Conservation (phyloP, 2,797 vertebrate genomes). For the Pyrrhura leucotis region DNA sequence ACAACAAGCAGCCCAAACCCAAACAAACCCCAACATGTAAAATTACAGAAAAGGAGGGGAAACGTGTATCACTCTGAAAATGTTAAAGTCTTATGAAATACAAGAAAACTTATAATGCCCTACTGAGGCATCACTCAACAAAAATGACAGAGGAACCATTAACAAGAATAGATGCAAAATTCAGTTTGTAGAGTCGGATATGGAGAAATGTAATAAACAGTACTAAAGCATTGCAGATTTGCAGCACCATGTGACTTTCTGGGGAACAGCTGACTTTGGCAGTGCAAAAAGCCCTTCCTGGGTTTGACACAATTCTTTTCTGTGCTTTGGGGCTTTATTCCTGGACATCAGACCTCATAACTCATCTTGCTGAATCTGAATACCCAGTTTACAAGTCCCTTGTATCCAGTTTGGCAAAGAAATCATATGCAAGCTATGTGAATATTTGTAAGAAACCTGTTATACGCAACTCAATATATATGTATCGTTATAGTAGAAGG, state of each 20-base stretch:
- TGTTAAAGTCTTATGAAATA: not conserved
- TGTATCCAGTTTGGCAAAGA: not conserved
- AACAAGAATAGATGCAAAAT: not conserved
- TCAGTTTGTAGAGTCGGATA: not conserved
- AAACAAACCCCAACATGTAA: not conserved
- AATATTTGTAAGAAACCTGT: conserved; percentile 14
- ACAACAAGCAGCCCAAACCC: not conserved
- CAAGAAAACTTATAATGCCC: not conserved
- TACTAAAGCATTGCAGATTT: not conserved
- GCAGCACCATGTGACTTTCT: not conserved
- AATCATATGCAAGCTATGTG: not conserved
- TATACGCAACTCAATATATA: not conserved
- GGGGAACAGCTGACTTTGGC: not conserved
- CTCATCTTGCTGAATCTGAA: not conserved
- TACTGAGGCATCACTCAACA: not conserved
- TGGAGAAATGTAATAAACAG: not conserved
- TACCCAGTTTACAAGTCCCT: not conserved
- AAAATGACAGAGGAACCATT: not conserved
- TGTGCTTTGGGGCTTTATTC: not conserved
- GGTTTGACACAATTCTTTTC: not conserved
- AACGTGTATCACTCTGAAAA: not conserved
- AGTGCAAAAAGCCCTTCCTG: not conserved
- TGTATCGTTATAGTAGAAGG: not conserved
- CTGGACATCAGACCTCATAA: not conserved
- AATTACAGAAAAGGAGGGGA: not conserved